Evolutionary conservation across 2,888 invertebrate genomes (phyloP), one percentile per base, ranked within the genome.

Genomic region (Phyllotreta striolata): DNA sequence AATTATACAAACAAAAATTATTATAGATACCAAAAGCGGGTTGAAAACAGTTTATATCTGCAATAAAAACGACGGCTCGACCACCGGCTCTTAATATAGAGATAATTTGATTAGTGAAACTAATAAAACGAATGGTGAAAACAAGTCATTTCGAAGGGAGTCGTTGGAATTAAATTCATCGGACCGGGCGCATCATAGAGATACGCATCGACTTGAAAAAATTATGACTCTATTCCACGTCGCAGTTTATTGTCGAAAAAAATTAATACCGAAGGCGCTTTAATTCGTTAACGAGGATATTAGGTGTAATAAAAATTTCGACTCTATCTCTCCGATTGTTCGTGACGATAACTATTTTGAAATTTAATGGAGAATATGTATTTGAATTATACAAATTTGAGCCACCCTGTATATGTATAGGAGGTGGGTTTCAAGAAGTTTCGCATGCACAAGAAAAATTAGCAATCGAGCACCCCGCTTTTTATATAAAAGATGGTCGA

Each of bases 71-170:
- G 47, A 13, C 13, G 24, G 13, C 46, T 9, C 46, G 4, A 14
- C 44, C 44, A 44, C 44, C 44, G 49, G 10, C 49, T 49, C 35
- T 49, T 49, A 49, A 49, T 49, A 4, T 24, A 35, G 49, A 37
- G 49, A 49, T 49, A 49, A 49, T 49, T 49, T 49, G 35, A 56
- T 55, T 13, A 46, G 44, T 46, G 35, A 10, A 10, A 37, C 54
- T 40, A 54, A 54, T 54, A 54, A 40, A 12, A n/a, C 40, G 54
- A 54, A 39, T 40, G 54, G 40, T 54, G 54, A 54, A 54, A 40
- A 54, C 40, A 54, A 54, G 9, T 10, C 14, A 14, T 49, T 35
- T 49, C 34, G n/a, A 37, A 49, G n/a, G 14, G n/a, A 54, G 54
- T 9, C 54, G 13, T 54, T 10, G 40, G 40, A 54, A 54, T 39